Conservation (phyloP, 2,888 invertebrate species). For the Disparrhopalites patrizii region DNA sequence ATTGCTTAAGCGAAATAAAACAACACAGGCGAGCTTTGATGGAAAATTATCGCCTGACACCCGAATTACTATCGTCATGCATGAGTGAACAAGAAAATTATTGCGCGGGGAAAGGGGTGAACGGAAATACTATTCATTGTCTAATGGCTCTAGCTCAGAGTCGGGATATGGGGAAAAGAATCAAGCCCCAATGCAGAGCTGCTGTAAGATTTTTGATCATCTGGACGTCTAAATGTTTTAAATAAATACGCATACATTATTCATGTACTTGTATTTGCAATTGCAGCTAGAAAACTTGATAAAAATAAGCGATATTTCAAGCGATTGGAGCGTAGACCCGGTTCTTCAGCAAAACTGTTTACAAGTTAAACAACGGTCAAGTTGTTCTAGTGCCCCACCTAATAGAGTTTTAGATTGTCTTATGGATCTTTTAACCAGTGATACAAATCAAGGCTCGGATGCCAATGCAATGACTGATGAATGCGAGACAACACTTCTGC, state of each 20-base stretch:
- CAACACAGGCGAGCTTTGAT: conserved; percentile 86
- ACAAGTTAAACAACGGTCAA: conserved; percentile 66
- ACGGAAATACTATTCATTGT: conserved; percentile 90
- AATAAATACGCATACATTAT: not conserved
- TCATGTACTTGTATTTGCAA: not conserved
- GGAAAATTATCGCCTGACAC: conserved; percentile 89
- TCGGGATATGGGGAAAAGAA: conserved; percentile 61
- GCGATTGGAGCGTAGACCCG: conserved; percentile 93
- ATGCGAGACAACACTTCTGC: conserved; percentile 86
- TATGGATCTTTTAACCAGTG: conserved; percentile 83
- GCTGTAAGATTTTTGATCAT: conserved; percentile 58
- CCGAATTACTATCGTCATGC: conserved; percentile 85
- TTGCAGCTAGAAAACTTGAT: conserved; percentile 70
- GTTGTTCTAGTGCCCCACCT: conserved; percentile 35
- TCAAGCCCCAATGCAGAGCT: conserved; percentile 67
- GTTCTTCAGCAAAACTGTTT: conserved; percentile 76
- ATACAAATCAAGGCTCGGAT: conserved; percentile 52
- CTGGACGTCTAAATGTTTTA: not conserved
- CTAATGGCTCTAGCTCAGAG: conserved; percentile 81
- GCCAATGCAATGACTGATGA: conserved; percentile 67
- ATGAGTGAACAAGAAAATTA: conserved; percentile 69
- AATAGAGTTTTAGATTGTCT: conserved; percentile 77
- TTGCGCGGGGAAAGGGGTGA: conserved; percentile 59
- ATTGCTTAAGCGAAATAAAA: conserved; percentile 82
- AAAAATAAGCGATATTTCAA: conserved; percentile 85